Evolutionary conservation across 2,888 invertebrate species (phyloP), one percentile per base, ranked within the genome.

Genomic region (Drosophila ustulata): DNA sequence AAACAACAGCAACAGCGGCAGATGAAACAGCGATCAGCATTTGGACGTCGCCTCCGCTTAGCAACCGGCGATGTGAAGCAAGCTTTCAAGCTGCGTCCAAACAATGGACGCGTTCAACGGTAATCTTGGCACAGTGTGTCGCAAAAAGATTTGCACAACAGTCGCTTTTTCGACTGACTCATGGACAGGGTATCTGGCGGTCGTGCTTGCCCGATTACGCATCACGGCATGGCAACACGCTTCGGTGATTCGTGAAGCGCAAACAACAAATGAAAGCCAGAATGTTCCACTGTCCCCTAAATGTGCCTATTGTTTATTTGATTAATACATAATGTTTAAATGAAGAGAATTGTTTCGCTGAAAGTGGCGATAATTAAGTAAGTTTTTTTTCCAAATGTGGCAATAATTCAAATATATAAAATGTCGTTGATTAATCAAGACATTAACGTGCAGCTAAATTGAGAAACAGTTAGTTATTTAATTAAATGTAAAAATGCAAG

Each of bases 21-120:
- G 50, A 58, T 72, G 51, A 68, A 62, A 65, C 75, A 26, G 9
- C 59, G 62, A 67, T 71, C 67, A 55, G 0, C 50, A 57, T 37
- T 75, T 71, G 45, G n/a, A 11, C 23, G 39, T 18, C 28, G 46
- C 53, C 34, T 25, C 64, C 72, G 55, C 63, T 67, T 67, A 32
- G 71, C 67, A 73, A 59, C 67, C 23, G 47, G 39, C 28, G 34
- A 43, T 66, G 43, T 62, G 32, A 62, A 39, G 51, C 67, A n/a
- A 58, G 25, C 49, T 11, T 66, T 66, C 32, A 39, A 61, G 47
- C 30, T 9, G 18, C 8, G 18, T 18, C 18, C 39, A 45, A 41
- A 67, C 66, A 53, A 58, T 61, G 66, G 26, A 37, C 51, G 56
- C 55, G 56, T 52, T 71, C 41, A 52, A 23, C 58, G 45, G 28